These are phyloP conservation scores for Glaucomys volans DNA, from an alignment of 2,113 vertebrate species.

Conservation along the genomic window DNA sequence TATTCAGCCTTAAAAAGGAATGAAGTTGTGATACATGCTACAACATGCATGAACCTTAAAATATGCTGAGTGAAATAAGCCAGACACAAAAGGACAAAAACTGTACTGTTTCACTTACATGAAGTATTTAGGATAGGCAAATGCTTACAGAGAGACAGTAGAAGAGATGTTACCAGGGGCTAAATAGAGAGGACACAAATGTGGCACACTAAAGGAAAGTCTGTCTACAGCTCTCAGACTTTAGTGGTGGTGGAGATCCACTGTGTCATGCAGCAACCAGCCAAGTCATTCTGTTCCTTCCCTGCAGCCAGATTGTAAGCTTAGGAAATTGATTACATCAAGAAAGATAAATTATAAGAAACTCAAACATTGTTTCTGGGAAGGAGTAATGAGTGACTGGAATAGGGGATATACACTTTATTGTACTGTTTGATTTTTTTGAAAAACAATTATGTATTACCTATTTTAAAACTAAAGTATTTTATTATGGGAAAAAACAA, in stretches of 20 bases:
- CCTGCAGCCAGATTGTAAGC: not conserved
- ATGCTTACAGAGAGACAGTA: not conserved
- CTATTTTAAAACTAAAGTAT: slow-evolving; percentile 29
- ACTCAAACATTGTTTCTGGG: not conserved
- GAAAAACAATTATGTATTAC: not conserved
- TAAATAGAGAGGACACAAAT: not conserved
- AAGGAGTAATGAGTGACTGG: not conserved
- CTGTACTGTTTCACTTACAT: not conserved
- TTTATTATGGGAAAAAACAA: not conserved
- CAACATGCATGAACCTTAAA: not conserved
- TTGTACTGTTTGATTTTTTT: not conserved
- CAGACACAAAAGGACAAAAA: not conserved
- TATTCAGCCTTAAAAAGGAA: slow-evolving; percentile 11
- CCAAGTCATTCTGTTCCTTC: not conserved
- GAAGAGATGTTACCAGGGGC: not conserved
- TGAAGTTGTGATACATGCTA: not conserved
- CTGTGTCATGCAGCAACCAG: not conserved
- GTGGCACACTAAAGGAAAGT: not conserved
- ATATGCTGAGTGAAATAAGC: not conserved
- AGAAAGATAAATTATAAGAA: not conserved
- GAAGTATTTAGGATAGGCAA: not conserved
- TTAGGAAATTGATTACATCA: not conserved
- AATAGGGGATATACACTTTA: not conserved
- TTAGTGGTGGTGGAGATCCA: not conserved
- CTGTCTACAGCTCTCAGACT: not conserved